Conservation (phyloP, 2,797 vertebrate genomes). For the Schizopygopsis pylzovi region DNA sequence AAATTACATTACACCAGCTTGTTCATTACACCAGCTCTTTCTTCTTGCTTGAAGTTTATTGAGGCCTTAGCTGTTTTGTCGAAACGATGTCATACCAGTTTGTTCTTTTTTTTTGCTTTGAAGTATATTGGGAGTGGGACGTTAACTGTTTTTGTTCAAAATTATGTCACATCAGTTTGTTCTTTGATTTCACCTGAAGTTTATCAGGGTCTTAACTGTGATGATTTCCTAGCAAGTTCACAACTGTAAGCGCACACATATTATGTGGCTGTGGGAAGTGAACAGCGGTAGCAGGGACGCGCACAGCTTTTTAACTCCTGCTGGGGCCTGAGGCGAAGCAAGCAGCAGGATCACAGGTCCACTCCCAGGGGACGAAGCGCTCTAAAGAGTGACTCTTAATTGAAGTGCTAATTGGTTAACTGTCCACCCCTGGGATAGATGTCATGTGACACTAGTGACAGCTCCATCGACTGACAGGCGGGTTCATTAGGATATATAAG, state of each 20-base stretch:
- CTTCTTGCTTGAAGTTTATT: no score
- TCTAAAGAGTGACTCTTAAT: conserved; percentile 66
- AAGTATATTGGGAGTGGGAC: not conserved
- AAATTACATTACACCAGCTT: no score
- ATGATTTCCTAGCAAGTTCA: not conserved
- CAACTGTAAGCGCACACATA: not conserved
- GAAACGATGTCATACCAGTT: not conserved
- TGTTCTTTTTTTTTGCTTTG: not conserved
- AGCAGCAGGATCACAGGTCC: conserved; percentile 65
- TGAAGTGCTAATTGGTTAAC: conserved; percentile 72
- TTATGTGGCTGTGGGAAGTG: not conserved
- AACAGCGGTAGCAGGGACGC: conserved; percentile 20
- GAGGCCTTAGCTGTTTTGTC: no score
- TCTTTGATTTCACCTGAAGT: not conserved
- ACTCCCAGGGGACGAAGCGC: conserved; percentile 47
- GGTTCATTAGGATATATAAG: conserved; percentile 50
- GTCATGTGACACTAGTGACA: conserved; percentile 56
- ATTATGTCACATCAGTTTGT: not conserved
- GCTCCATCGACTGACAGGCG: conserved; percentile 37
- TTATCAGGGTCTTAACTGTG: not conserved
- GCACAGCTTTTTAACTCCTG: conserved; percentile 46
- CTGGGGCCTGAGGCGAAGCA: conserved; percentile 51
- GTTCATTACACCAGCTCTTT: no score
- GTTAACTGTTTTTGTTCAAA: not conserved
- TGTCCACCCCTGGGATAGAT: conserved; percentile 61